Evolutionary conservation across 2,797 vertebrate genomes (phyloP).

Genomic region (Hozukius guyotensis): DNA sequence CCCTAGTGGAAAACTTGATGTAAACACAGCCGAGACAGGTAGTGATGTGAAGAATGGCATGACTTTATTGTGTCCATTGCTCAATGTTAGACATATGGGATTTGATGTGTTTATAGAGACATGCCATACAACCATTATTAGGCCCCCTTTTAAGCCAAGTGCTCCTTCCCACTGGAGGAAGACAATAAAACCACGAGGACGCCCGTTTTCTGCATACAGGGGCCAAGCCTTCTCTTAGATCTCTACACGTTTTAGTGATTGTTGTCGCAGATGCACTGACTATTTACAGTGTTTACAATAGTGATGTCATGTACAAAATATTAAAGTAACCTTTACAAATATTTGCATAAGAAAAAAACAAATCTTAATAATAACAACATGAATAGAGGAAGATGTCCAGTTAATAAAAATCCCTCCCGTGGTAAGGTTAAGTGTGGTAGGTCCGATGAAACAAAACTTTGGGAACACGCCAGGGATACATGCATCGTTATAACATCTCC

Average conservation of each 20-base stretch:
- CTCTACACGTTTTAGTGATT: constrained; percentile 79
- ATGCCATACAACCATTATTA: constrained; percentile 71
- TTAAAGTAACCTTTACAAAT: constrained; percentile 81
- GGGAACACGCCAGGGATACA: constrained; percentile 65
- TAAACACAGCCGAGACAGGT: constrained; percentile 13
- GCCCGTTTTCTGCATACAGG: constrained; percentile 59
- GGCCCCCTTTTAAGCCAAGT: constrained; percentile 65
- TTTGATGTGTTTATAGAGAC: constrained; percentile 75
- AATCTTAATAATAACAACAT: constrained; percentile 69
- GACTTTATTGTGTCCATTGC: constrained; percentile 82
- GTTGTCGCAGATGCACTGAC: constrained; percentile 83
- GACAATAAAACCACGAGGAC: constrained; percentile 58
- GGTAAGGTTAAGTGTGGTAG: constrained; percentile 71
- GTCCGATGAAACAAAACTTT: constrained; percentile 76
- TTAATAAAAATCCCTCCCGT: constrained; percentile 69
- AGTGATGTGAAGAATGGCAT: constrained; percentile 75
- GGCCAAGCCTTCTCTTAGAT: constrained; percentile 63
- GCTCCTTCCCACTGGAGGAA: constrained; percentile 69
- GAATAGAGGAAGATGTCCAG: constrained; percentile 68
- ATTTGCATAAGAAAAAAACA: constrained; percentile 78
- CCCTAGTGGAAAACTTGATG: background rate
- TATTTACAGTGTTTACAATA: constrained; percentile 87
- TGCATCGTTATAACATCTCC: constrained; percentile 44
- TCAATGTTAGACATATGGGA: constrained; percentile 80
- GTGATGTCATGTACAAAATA: constrained; percentile 85